These are phyloP conservation scores for Cyphomyrus discorhynchus DNA, from an alignment of 2,113 vertebrate species.

Conservation along the genomic window DNA sequence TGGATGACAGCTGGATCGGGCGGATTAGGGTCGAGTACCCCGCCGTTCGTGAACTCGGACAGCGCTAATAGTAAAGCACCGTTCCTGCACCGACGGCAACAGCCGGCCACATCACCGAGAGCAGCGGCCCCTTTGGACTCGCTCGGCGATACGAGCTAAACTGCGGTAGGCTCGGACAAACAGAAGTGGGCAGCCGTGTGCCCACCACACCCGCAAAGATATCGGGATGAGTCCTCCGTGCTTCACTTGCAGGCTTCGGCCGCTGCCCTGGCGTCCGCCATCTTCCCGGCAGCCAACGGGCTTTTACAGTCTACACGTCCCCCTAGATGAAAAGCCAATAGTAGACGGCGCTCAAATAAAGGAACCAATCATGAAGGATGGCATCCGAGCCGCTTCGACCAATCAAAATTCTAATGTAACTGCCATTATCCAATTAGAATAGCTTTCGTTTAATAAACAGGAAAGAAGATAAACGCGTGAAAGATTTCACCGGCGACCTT, in stretches of 20 bases:
- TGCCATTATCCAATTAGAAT: background rate
- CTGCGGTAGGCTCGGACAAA: background rate
- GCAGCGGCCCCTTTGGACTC: background rate
- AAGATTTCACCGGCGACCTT: background rate
- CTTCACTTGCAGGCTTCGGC: constrained; percentile 25
- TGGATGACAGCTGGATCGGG: background rate
- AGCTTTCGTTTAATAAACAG: background rate
- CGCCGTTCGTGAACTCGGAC: background rate
- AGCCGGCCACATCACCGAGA: background rate
- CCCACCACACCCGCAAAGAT: constrained; percentile 13
- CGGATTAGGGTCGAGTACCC: background rate
- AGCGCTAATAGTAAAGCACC: background rate
- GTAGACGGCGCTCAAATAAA: background rate
- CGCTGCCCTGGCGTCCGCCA: constrained; percentile 39
- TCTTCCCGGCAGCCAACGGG: constrained; percentile 40
- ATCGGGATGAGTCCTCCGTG: constrained; percentile 12
- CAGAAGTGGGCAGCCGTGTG: background rate
- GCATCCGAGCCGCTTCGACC: background rate
- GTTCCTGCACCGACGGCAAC: background rate
- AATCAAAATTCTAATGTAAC: background rate
- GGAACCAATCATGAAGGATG: background rate
- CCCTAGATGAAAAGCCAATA: constrained; percentile 10
- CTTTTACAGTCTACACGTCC: background rate
- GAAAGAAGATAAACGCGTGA: background rate
- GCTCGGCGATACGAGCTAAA: background rate